phyloP scores from a whole-genome alignment of 2,113 vertebrate species.

The Ciconia boyciana region DNA sequence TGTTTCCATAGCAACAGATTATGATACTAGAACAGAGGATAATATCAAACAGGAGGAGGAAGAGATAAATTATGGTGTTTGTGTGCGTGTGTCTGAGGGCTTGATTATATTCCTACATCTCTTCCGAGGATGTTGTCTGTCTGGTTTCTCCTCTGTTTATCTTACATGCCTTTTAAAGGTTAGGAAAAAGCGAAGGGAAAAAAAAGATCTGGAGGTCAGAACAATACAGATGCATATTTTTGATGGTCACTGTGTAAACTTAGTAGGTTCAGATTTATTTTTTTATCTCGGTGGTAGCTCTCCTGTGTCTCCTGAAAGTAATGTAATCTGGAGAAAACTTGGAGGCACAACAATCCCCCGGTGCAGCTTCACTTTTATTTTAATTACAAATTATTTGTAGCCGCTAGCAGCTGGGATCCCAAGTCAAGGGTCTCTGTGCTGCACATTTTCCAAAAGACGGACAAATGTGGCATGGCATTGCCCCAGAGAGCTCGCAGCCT shows the following conservation, averaged over 20 bases:
- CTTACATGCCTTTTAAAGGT: constrained; percentile 47
- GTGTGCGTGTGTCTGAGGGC: constrained; percentile 39
- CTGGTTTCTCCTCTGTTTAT: constrained; percentile 41
- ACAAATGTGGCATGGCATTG: background rate
- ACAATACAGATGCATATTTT: background rate
- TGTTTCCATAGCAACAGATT: constrained; percentile 72
- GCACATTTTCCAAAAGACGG: background rate
- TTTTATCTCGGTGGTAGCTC: background rate
- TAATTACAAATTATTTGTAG: background rate
- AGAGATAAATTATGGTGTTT: constrained; percentile 68
- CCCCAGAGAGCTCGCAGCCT: background rate
- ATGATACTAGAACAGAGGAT: constrained; percentile 68
- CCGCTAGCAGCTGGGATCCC: background rate
- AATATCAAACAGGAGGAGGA: constrained; percentile 68
- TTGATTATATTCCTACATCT: constrained; percentile 60
- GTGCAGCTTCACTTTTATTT: background rate
- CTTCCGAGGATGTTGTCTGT: constrained; percentile 46
- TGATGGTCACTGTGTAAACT: constrained; percentile 10
- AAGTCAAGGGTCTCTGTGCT: background rate
- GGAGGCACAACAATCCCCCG: background rate
- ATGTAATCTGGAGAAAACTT: background rate
- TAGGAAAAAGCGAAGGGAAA: background rate
- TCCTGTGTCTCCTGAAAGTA: background rate
- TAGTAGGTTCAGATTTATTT: background rate
- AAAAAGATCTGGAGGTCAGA: constrained; percentile 3